Percentiles rank a stretch among this genome's conserved stretches.
phyloP scores from a whole-genome alignment of 2,888 invertebrate species.

The Polydesmus complanatus region DNA sequence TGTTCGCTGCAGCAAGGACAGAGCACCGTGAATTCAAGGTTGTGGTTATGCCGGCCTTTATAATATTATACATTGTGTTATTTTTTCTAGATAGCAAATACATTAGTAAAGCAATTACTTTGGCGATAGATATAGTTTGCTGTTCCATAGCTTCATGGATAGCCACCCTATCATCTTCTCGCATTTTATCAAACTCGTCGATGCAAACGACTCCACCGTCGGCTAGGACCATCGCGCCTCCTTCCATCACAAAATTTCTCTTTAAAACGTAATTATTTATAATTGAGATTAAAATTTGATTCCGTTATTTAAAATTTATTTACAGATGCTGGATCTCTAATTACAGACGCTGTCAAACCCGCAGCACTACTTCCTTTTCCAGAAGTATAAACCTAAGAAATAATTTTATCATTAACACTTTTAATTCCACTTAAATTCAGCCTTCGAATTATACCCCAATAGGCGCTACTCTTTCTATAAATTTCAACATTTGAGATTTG shows the following conservation, averaged over 20 bases:
- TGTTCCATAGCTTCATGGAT: slow-evolving; percentile 99
- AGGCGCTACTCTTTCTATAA: slow-evolving; percentile 87
- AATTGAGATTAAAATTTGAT: slow-evolving; percentile 5
- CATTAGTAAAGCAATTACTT: no score
- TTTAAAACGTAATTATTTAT: no score
- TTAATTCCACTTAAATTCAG: neutral
- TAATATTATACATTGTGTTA: no score
- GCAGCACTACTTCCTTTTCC: slow-evolving; percentile 99
- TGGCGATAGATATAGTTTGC: slow-evolving; percentile 98
- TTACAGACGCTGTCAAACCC: slow-evolving; percentile 94
- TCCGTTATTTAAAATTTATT: slow-evolving; percentile 27
- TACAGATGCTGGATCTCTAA: slow-evolving; percentile 80
- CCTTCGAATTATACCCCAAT: slow-evolving; percentile 65
- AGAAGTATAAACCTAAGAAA: slow-evolving; percentile 60
- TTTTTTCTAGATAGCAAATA: no score
- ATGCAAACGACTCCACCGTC: slow-evolving; percentile 99
- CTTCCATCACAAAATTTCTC: slow-evolving; percentile 95
- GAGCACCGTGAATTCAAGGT: slow-evolving; percentile 96
- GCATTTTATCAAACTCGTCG: slow-evolving; percentile 99
- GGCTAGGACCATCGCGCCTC: slow-evolving; percentile 98
- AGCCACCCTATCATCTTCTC: slow-evolving; percentile 95
- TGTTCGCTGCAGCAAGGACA: slow-evolving; percentile 97
- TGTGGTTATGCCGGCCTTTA: slow-evolving; percentile 70
- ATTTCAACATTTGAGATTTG: slow-evolving; percentile 95
- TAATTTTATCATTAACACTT: neutral